Evolutionary conservation across 1,140 invertebrate genomes (phyloP), one percentile per base, ranked within the genome.

Genomic region (Stenopsyche tienmushanensis): DNA sequence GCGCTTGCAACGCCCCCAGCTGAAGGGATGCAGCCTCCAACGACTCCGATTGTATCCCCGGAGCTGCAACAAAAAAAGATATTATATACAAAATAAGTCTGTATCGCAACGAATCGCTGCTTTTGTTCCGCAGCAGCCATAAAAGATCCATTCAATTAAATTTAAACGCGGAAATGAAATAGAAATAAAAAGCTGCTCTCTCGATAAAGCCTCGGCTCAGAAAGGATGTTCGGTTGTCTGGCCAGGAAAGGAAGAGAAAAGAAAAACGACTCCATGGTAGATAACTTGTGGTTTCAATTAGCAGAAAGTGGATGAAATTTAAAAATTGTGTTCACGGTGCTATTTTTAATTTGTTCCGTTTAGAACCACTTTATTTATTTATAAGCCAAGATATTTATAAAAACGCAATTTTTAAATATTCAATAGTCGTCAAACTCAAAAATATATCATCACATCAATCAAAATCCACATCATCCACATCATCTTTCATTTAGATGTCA

Each of bases 1-100:
- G 68, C 8, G 64, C 53, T 15, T 70, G 68, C 13, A 62, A 55
- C 10, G 68, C 62, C 8, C 68, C 68, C 26, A 70, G 42, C 41
- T 70, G 68, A 8, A 70, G 44, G 1, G 68, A 57, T 1, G 68
- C 68, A 13, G 64, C 68, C 45, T 70, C 68, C 15, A 70, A 29
- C n/a, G 55, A 60, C 26, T 34, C 64, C 13, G 45, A 17, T 24
- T 34, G 63, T 17, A 53, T 7, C 26, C 67, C 50, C 1, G 67
- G 67, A 17, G 67, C 67, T 69, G 63, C 39, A 68, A 68, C 42
- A 9, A 1, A 45, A 59, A 25, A 47, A n/a, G 3, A 18, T 3
- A 44, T 44, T 44, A 44, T 2, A 44, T 44, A n/a, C n/a, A n/a
- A n/a, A n/a, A n/a, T n/a, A n/a, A n/a, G n/a, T n/a, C n/a, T n/a